Evolutionary conservation across 2,888 invertebrate genomes (phyloP), one percentile per base, ranked within the genome.

Genomic region (Diploptera punctata): DNA sequence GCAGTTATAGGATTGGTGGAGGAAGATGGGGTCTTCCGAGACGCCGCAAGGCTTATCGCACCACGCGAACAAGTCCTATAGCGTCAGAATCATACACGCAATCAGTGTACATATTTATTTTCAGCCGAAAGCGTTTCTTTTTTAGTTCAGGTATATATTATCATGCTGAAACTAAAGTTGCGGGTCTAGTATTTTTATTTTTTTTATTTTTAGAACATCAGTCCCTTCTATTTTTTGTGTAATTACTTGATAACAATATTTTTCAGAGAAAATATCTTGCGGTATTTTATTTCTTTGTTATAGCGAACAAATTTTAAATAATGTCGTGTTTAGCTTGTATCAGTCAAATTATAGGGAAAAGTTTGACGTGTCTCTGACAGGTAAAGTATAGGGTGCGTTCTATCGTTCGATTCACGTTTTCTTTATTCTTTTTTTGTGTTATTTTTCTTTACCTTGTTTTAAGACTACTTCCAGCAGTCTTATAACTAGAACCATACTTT

Each of bases 321-420:
- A 47, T 47, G 47, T 47, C 47, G 47, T 47, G 47, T n/a, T n/a
- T 47, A 47, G 16, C 7, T 47, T 47, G 16, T 61, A 68, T 68
- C 70, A 70, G 70, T 70, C 61, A 70, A 70, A 70, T 70, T 70
- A 70, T 70, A 70, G 70, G 61, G 70, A 49, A 61, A n/a, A 61
- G 44, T 70, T 70, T 70, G 70, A 70, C 61, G 54, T 70, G 70
- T 70, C 70, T 70, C 61, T 70, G 70, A 70, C 70, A 70, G 44
- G 43, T 44, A 70, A 70, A 70, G 38, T 26, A 61, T 21, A 29
- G 38, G 38, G 19, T 60, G n/a, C 16, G n/a, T 33, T 62, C 19
- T 3, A 16, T 33, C 19, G 21, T 18, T 29, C 18, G 31, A 33
- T 31, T 31, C 33, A 16, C 33, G 47, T 3, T n/a, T 10, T 47